Conservation (phyloP, 2,797 vertebrate genomes). For the Rhinophrynus dorsalis region DNA sequence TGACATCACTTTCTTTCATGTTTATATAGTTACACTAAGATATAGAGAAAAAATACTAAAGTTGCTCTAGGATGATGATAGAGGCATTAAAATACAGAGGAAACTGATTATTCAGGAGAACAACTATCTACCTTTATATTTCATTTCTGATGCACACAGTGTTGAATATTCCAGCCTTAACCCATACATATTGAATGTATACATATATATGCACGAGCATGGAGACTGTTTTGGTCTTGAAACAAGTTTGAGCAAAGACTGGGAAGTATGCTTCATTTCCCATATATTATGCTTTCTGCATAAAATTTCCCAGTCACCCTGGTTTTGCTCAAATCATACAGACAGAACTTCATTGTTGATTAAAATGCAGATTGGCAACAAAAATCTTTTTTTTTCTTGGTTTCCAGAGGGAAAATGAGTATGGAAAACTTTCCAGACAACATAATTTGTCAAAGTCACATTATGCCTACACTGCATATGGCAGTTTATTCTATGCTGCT, state of each 20-base stretch:
- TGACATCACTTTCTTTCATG: too few species aligned
- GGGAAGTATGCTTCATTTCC: neutral
- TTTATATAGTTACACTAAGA: too few species aligned
- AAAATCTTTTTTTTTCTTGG: constrained; percentile 1
- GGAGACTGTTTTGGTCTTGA: neutral
- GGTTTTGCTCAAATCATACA: constrained; percentile 21
- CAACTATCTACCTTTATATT: too few species aligned
- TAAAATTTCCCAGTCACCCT: neutral
- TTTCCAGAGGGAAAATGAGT: constrained; percentile 12
- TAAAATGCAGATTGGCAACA: constrained; percentile 28
- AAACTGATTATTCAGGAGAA: too few species aligned
- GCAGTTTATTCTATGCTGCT: neutral
- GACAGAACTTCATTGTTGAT: constrained; percentile 34
- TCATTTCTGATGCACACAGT: neutral
- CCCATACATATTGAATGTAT: too few species aligned
- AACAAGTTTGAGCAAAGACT: neutral
- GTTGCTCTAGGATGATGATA: too few species aligned
- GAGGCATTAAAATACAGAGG: too few species aligned
- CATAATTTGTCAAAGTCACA: constrained; percentile 45
- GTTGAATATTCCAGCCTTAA: too few species aligned
- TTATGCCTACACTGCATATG: neutral
- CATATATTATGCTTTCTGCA: neutral
- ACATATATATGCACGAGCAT: neutral
- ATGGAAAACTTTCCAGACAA: constrained; percentile 6
- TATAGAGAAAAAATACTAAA: too few species aligned